Evolutionary conservation across 2,888 invertebrate genomes (phyloP), one percentile per base, ranked within the genome.

Genomic region (Linnaemya tessellans): DNA sequence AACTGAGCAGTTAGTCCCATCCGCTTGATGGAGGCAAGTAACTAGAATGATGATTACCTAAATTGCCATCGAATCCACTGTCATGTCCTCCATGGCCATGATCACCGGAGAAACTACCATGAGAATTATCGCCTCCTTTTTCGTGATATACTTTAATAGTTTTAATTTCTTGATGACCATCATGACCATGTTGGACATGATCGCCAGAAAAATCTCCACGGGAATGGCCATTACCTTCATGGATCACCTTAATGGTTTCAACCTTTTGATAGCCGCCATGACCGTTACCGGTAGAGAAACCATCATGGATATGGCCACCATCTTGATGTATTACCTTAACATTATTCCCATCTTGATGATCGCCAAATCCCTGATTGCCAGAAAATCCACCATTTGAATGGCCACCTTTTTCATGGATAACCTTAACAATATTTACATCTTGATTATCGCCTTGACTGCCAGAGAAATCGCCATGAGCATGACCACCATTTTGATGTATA

Each of bases 191-290:
- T 18, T 20, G 41, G 18, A 49, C n/a, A 18, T 87, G 85, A 3
- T 87, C 87, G 2, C 30, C 30, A 2, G 18, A 20, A 15, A 49
- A 38, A 30, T 51, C 70, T 4, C 56, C 64, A 41, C 70, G 73
- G 78, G 73, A 41, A 20, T 86, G 73, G 75, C 79, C 51, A 15
- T 81, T 87, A 3, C 87, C 87, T 35, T 88, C 87, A 25, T 90
- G 90, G 56, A 90, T 88, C 1, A 90, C 90, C 81, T 89, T 89
- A 15, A 90, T 84, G 11, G 88, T 89, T 75, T 90, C 88, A 13
- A 89, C 83, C n/a, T 89, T 89, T 64, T 89, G 74, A 18, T 87
- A 86, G 18, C 87, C 79, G 54, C 86, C 84, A 22, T 73, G 75
- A n/a, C 38, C 58, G 49, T 83, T 71, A 0, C 18, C 49, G 9